Percentiles rank a stretch among this genome's conserved stretches.
These are phyloP conservation scores for Otis tarda DNA, from an alignment of 2,113 vertebrate genomes.

Conservation along the genomic window DNA sequence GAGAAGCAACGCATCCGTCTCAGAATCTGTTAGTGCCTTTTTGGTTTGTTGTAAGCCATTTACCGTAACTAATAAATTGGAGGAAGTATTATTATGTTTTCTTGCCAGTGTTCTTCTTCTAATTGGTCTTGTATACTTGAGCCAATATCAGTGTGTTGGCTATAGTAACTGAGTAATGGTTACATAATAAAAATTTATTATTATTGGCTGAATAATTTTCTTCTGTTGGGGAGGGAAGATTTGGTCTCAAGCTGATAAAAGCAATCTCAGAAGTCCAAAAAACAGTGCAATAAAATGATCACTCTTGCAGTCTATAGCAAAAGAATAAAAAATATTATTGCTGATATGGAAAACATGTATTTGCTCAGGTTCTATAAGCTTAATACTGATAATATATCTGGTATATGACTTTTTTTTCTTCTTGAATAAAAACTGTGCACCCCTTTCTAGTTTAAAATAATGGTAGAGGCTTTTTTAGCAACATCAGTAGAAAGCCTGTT, in stretches of 20 bases:
- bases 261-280: not conserved
- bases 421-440: not conserved
- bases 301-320: not conserved
- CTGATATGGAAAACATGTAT: not conserved
- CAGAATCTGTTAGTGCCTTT: constrained; percentile 64
- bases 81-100: constrained; percentile 76
- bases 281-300: not conserved
- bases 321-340: not conserved
- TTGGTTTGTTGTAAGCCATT: constrained; percentile 68
- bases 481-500: constrained; percentile 37
- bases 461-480: not conserved
- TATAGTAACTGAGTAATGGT: constrained; percentile 60
- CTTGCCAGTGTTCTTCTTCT: constrained; percentile 71
- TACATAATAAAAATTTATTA: constrained; percentile 25
- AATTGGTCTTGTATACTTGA: constrained; percentile 74
- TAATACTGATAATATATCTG: not conserved
- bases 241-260: not conserved
- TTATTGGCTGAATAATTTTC: constrained; percentile 1
- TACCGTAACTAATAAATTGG: constrained; percentile 77
- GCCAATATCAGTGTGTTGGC: constrained; percentile 65
- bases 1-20: constrained; percentile 65
- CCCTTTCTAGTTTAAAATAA: constrained; percentile 23
- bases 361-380: not conserved
- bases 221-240: not conserved
- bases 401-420: not conserved